A percentile compares a stretch with the other conserved stretches of the same genome.
Evolutionary conservation across 2,113 vertebrate species (phyloP).

Genomic region (Gopherus flavomarginatus): DNA sequence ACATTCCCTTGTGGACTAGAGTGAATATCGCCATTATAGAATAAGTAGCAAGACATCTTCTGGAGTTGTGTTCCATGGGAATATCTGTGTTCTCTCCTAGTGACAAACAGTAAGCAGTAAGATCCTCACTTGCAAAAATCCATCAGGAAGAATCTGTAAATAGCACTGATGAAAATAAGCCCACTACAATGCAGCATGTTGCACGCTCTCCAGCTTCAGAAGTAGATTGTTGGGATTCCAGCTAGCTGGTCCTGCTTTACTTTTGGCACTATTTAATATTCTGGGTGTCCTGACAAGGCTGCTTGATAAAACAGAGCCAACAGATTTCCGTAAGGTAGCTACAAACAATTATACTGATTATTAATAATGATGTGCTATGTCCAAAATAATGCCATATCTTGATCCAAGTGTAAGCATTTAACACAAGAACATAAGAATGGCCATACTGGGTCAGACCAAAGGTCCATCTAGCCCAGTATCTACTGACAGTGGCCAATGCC

Average conservation of each 20-base stretch:
- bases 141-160: not conserved
- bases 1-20: rapidly evolving
- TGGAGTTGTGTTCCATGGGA: not conserved
- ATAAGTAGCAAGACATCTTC: not conserved
- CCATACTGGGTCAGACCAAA: no score
- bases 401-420: not conserved
- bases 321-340: conserved; percentile 11
- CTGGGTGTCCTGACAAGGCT: not conserved
- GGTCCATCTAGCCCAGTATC: no score
- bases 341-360: not conserved
- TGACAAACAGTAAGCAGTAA: not conserved
- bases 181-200: not conserved
- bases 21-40: rapidly evolving
- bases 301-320: not conserved
- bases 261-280: not conserved
- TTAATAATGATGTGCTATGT: not conserved
- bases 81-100: not conserved
- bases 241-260: not conserved
- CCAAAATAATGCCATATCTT: not conserved
- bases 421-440: not conserved
- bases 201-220: not conserved
- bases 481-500: no score
- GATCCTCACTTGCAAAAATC: not conserved
- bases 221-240: conserved; percentile 13
- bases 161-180: not conserved